Percentiles rank a stretch among this genome's conserved stretches.
Evolutionary conservation across 2,888 invertebrate species (phyloP).

Genomic region (Melangyna quadrimaculata): DNA sequence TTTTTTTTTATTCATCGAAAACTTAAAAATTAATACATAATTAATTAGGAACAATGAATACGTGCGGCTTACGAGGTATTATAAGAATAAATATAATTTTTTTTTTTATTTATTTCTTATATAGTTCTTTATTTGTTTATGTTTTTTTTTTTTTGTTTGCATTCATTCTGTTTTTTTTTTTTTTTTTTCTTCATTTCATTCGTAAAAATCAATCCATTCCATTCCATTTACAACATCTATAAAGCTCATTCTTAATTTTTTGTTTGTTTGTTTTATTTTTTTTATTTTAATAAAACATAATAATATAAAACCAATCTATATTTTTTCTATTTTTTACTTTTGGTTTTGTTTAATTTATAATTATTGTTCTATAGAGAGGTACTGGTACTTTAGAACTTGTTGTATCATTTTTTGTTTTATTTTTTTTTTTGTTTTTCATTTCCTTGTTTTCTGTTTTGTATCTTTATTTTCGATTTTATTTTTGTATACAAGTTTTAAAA

Average conservation of each 20-base stretch:
- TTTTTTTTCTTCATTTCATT: constrained; percentile 1
- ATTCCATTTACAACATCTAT: constrained; percentile 25
- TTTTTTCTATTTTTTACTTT: constrained; percentile 7
- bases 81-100: constrained; percentile 38
- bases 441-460: constrained; percentile 52
- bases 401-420: constrained; percentile 38
- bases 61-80: constrained; percentile 66
- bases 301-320: constrained; percentile 27
- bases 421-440: constrained; percentile 52
- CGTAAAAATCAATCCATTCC: constrained; percentile 33
- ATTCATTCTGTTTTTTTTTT: constrained; percentile 7
- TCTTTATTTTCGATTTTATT: constrained; percentile 13
- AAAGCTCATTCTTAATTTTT: constrained; percentile 51
- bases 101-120: constrained; percentile 15
- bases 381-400: constrained; percentile 67
- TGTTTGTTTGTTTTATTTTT: constrained; percentile 4
- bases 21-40: constrained; percentile 40
- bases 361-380: constrained; percentile 61
- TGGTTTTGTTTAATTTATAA: constrained; percentile 18
- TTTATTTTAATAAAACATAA: constrained; percentile 5
- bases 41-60: constrained; percentile 68
- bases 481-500: not conserved
- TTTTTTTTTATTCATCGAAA: constrained; percentile 17
- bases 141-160: not conserved
- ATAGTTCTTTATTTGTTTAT: not conserved